Evolutionary conservation across 2,797 vertebrate species (phyloP), one percentile per base, ranked within the genome.

Genomic region (Naso thynnoides): DNA sequence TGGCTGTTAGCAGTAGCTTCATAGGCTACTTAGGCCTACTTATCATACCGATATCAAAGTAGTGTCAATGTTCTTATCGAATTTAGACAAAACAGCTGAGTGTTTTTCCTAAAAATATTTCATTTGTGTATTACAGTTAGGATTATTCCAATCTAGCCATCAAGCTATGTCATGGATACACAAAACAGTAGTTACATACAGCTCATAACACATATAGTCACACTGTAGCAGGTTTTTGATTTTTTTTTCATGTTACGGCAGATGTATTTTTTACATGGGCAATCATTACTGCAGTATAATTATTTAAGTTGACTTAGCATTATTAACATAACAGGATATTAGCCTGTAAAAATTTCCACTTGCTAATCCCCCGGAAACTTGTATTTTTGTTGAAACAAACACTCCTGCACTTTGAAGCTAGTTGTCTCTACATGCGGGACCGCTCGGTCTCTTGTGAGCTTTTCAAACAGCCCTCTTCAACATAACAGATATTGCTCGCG

Each of bases 401-500:
- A 50, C 23, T 26, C 58, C 26, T 74, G 63, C 54, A 21, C 56
- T 49, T 62, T 59, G 45, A 76, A 11, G 45, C 38, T 44, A 27
- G 7, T 50, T 38, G 44, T 45, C 76, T 75, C 54, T 50, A 49
- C 47, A 21, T 24, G 47, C 56, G 15, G 59, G 68, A 69, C 78
- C 63, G 1, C 31, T 54, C n/a, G 9, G 64, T 23, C 64, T 76
- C 84, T 55, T 78, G 67, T 62, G 68, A 72, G 56, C 65, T 45
- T 73, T 82, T 85, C 77, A 81, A 79, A 66, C 76, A 58, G 83
- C 55, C 56, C 68, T 59, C 79, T 26, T 19, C 76, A 31, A 55
- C 58, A 57, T 89, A 92, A 93, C 90, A 90, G 87, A 91, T 85
- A 94, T 91, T 91, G 91, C 84, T 82, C 64, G 19, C 81, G 91